Conservation (phyloP, 1,140 invertebrate genomes). For the Drepana arcuata region DNA sequence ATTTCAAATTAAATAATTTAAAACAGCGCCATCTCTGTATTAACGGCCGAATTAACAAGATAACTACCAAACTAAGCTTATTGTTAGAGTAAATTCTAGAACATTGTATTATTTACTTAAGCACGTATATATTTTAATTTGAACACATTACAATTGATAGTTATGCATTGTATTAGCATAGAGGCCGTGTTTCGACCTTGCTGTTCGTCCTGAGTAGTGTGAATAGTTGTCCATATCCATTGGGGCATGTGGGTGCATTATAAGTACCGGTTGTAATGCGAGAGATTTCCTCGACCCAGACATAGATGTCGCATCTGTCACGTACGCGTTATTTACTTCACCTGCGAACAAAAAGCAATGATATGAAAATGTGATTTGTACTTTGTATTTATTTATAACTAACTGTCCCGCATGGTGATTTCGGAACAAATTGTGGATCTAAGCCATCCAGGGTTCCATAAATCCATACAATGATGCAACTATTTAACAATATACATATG, state of each 20-base stretch:
- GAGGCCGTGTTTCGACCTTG: slow-evolving; percentile 49
- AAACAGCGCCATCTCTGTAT: slow-evolving; percentile 17
- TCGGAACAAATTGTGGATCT: too few relatives aligned
- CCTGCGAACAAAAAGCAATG: slow-evolving; percentile 73
- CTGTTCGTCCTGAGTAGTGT: slow-evolving; percentile 81
- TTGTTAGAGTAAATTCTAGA: too few relatives aligned
- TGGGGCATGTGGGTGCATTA: slow-evolving; percentile 77
- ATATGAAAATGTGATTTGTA: background rate
- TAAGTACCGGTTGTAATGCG: slow-evolving; percentile 87
- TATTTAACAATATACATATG: too few relatives aligned
- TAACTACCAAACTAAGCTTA: too few relatives aligned
- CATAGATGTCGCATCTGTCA: slow-evolving; percentile 84
- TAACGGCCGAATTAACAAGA: too few relatives aligned
- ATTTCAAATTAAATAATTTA: slow-evolving; percentile 14
- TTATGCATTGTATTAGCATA: slow-evolving; percentile 76
- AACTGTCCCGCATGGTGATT: too few relatives aligned
- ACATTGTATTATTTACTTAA: too few relatives aligned
- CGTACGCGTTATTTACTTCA: slow-evolving; percentile 89
- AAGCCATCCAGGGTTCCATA: too few relatives aligned
- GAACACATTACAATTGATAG: slow-evolving; percentile 76
- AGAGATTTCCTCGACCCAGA: slow-evolving; percentile 88
- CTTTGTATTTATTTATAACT: too few relatives aligned
- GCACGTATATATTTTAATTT: too few relatives aligned
- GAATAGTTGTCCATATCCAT: slow-evolving; percentile 79
- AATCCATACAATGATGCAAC: too few relatives aligned